Conservation (phyloP, 1,140 invertebrate genomes). For the Leptoteleia sp. region DNA sequence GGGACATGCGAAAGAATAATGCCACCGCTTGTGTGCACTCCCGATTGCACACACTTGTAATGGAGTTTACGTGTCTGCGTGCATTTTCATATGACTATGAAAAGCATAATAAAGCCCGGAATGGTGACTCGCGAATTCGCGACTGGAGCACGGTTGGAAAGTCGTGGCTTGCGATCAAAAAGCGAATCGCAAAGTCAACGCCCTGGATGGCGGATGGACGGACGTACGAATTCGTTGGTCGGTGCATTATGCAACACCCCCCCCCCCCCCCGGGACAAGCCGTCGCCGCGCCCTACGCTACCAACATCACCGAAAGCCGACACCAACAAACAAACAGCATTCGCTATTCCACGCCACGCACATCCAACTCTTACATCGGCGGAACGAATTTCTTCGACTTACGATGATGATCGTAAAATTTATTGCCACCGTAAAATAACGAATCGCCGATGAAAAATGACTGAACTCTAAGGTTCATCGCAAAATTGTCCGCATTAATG, state of each 20-base stretch:
- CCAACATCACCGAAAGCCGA: constrained; percentile 37
- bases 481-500: too few species aligned
- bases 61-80: not conserved
- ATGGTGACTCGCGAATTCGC: constrained; percentile 33
- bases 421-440: constrained; percentile 9
- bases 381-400: constrained; percentile 10
- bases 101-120: constrained; percentile 11
- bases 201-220: constrained; percentile 70
- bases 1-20: constrained; percentile 3
- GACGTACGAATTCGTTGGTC: constrained; percentile 68
- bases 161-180: constrained; percentile 54
- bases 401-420: constrained; percentile 16
- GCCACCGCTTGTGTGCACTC: not conserved
- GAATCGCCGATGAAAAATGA: not conserved
- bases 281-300: constrained; percentile 67
- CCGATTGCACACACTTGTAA: not conserved
- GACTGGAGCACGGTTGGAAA: constrained; percentile 19
- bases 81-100: not conserved
- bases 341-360: constrained; percentile 14
- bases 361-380: constrained; percentile 6
- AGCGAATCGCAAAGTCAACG: constrained; percentile 75
- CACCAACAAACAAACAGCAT: constrained; percentile 21
- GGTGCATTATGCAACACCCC: constrained; percentile 79
- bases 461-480: not conserved
- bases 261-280: constrained; percentile 72